A percentile compares a stretch with the other conserved stretches of the same genome.
These are phyloP conservation scores for Notothenia coriiceps DNA, from an alignment of 2,113 vertebrate species.

Conservation along the genomic window DNA sequence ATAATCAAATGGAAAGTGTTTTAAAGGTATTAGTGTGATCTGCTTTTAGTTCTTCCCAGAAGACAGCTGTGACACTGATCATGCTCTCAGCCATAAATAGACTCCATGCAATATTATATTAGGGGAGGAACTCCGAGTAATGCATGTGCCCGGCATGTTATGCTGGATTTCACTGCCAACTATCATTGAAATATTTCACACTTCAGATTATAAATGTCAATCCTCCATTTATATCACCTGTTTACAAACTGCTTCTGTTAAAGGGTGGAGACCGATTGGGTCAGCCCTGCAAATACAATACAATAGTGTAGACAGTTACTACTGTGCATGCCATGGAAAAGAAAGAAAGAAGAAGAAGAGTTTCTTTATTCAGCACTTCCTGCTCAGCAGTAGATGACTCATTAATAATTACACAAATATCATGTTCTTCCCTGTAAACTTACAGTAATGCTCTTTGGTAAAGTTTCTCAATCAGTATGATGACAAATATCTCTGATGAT, in stretches of 20 bases:
- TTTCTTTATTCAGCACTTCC: neutral
- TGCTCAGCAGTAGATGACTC: neutral
- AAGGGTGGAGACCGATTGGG: no score
- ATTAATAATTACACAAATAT: neutral
- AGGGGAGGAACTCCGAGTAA: neutral
- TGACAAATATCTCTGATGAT: neutral
- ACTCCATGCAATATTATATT: constrained; percentile 16
- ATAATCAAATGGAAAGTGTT: neutral
- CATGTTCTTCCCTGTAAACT: constrained; percentile 11
- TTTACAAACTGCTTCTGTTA: neutral
- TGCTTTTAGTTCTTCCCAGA: constrained; percentile 67
- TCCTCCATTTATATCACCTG: neutral
- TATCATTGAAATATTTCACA: neutral
- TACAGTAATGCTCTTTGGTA: neutral
- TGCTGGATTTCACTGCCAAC: neutral
- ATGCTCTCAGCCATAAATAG: constrained; percentile 45
- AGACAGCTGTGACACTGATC: constrained; percentile 41
- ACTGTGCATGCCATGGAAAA: neutral
- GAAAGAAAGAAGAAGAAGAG: neutral
- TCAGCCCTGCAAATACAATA: neutral
- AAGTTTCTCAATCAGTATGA: neutral
- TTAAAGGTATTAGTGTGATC: constrained; percentile 34
- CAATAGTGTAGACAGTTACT: neutral
- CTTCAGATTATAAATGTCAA: neutral
- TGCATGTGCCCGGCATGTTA: neutral